Percentiles rank a stretch among this genome's conserved stretches.
Conservation (phyloP, 2,797 vertebrate species). For the Oophaga sylvatica region DNA sequence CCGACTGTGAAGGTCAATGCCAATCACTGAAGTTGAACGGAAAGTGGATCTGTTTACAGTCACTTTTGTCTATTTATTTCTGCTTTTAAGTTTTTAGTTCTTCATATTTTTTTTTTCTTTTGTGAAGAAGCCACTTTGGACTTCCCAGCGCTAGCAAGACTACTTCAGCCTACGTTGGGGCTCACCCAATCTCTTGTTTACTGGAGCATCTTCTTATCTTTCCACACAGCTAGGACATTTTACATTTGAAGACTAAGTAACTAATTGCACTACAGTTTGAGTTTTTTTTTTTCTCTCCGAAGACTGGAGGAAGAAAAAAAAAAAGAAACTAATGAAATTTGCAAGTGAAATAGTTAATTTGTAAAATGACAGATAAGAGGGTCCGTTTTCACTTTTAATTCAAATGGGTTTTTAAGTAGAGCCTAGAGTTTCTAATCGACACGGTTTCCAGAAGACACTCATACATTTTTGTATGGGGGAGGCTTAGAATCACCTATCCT, state of each 20-base stretch:
- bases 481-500: slow-evolving; percentile 76
- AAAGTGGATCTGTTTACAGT: slow-evolving; percentile 77
- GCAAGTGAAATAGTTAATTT: slow-evolving; percentile 77
- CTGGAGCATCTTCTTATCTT: slow-evolving; percentile 81
- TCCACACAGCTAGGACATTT: slow-evolving; percentile 78
- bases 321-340: slow-evolving; percentile 66
- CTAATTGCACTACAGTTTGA: slow-evolving; percentile 92
- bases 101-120: slow-evolving; percentile 70
- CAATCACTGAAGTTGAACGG: slow-evolving; percentile 73
- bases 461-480: slow-evolving; percentile 77
- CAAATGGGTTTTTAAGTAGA: slow-evolving; percentile 85
- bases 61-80: slow-evolving; percentile 81
- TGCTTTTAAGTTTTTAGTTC: slow-evolving; percentile 72
- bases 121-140: slow-evolving; percentile 73
- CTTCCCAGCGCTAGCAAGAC: slow-evolving; percentile 78
- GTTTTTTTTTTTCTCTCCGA: slow-evolving; percentile 71
- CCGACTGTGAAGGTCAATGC: slow-evolving; percentile 72
- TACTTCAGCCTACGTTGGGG: slow-evolving; percentile 73
- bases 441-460: slow-evolving; percentile 77
- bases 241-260: slow-evolving; percentile 80
- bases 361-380: slow-evolving; percentile 72
- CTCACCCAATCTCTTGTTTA: slow-evolving; percentile 83
- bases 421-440: slow-evolving; percentile 81
- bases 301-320: slow-evolving; percentile 77
- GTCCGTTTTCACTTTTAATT: slow-evolving; percentile 84